Percentiles rank a stretch among this genome's conserved stretches.
phyloP scores from a whole-genome alignment of 2,888 invertebrate species.

The Diploptera punctata region DNA sequence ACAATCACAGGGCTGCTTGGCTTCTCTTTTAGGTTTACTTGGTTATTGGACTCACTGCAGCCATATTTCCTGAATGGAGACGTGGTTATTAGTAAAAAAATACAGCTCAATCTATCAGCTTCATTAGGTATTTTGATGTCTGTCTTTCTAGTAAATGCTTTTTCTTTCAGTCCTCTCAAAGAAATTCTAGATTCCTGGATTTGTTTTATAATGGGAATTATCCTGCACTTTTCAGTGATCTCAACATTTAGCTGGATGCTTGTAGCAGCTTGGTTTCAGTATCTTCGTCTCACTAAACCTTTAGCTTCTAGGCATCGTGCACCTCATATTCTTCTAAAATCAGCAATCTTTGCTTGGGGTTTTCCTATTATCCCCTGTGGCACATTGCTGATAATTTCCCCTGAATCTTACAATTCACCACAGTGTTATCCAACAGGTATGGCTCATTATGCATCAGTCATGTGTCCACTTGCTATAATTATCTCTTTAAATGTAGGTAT shows the following conservation, averaged over 20 bases:
- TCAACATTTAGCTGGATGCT: slow-evolving; percentile 43
- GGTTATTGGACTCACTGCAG: slow-evolving; percentile 33
- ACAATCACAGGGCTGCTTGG: slow-evolving; percentile 29
- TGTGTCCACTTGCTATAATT: slow-evolving; percentile 34
- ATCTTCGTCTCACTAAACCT: slow-evolving; percentile 33
- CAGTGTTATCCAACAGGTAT: slow-evolving; percentile 38
- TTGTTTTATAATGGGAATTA: slow-evolving; percentile 33
- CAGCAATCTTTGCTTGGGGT: slow-evolving; percentile 40
- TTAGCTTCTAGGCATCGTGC: slow-evolving; percentile 28
- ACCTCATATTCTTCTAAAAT: slow-evolving; percentile 39
- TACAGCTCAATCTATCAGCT: slow-evolving; percentile 37
- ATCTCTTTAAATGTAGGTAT: slow-evolving; percentile 31
- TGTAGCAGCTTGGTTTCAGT: slow-evolving; percentile 39
- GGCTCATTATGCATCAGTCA: slow-evolving; percentile 30
- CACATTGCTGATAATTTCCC: slow-evolving; percentile 9
- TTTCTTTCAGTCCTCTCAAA: not conserved
- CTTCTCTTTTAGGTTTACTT: slow-evolving; percentile 33
- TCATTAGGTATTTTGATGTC: slow-evolving; percentile 33
- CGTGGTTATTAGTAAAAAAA: slow-evolving; percentile 36
- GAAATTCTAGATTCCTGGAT: not conserved
- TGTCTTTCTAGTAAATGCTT: slow-evolving; percentile 20
- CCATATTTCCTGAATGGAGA: slow-evolving; percentile 31
- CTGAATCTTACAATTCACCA: slow-evolving; percentile 23
- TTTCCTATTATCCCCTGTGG: slow-evolving; percentile 34
- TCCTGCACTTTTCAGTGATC: slow-evolving; percentile 39